These are phyloP conservation scores for Octomys mimax DNA, from an alignment of 2,797 vertebrate genomes.

Conservation along the genomic window DNA sequence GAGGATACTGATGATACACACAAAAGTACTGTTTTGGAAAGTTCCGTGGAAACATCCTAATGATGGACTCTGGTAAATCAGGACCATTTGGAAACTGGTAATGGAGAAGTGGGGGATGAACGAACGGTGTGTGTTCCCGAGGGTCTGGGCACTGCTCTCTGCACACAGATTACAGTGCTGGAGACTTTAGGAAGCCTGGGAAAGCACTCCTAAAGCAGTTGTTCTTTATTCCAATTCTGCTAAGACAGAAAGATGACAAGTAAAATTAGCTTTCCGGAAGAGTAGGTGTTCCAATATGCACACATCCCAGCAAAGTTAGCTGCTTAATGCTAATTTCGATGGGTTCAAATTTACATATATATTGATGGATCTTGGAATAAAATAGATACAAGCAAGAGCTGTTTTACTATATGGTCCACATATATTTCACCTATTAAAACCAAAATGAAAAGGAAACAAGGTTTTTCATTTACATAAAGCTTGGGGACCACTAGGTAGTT, in stretches of 20 bases:
- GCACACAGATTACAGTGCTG: neutral
- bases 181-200: neutral
- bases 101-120: neutral
- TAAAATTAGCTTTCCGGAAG: neutral
- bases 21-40: constrained; percentile 5
- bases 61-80: neutral
- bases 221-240: neutral
- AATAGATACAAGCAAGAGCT: neutral
- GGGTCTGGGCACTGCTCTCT: neutral
- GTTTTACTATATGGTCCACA: neutral
- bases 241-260: constrained; percentile 1
- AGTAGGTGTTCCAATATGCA: neutral
- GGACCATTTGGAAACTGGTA: neutral
- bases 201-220: neutral
- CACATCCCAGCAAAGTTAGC: neutral
- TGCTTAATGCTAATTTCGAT: neutral
- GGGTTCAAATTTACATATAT: neutral
- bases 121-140: neutral
- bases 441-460: neutral
- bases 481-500: neutral
- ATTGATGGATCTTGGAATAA: constrained; percentile 10
- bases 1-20: neutral
- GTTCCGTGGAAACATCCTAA: neutral
- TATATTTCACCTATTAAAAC: neutral
- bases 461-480: neutral